Evolutionary conservation across 53 echinoderm and acorn worm species (phyloP).

Genomic region (Echinometra lucunter): DNA sequence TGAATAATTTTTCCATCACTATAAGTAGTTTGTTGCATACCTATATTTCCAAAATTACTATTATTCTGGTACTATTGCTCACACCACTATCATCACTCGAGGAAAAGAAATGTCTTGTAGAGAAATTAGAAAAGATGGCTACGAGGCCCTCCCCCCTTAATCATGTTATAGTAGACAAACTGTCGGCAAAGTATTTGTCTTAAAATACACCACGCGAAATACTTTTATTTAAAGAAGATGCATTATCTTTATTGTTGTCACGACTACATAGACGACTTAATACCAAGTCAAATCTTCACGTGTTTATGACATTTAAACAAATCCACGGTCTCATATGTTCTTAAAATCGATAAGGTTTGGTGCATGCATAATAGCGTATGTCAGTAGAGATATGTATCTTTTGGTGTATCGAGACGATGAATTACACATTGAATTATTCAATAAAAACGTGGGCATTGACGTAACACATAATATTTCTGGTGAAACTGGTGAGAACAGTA

Average conservation of each 20-base stretch:
- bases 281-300: neutral
- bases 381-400: neutral
- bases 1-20: no score
- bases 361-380: neutral
- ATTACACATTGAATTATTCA: neutral
- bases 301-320: conserved; percentile 1
- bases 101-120: no score
- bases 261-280: neutral
- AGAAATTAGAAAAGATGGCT: neutral
- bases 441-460: neutral
- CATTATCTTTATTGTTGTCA: neutral
- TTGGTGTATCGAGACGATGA: neutral
- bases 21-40: no score
- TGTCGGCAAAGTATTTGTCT: neutral
- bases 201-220: neutral
- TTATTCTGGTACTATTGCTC: neutral
- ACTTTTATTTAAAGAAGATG: neutral
- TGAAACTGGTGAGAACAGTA: neutral
- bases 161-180: neutral
- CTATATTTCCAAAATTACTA: no score
- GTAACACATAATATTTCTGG: neutral
- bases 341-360: neutral
- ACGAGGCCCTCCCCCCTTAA: no score
- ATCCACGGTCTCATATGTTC: neutral
- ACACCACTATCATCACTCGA: no score